Percentiles rank a stretch among this genome's conserved stretches.
Conservation (phyloP, 2,888 invertebrate species). For the Onchidella celtica region DNA sequence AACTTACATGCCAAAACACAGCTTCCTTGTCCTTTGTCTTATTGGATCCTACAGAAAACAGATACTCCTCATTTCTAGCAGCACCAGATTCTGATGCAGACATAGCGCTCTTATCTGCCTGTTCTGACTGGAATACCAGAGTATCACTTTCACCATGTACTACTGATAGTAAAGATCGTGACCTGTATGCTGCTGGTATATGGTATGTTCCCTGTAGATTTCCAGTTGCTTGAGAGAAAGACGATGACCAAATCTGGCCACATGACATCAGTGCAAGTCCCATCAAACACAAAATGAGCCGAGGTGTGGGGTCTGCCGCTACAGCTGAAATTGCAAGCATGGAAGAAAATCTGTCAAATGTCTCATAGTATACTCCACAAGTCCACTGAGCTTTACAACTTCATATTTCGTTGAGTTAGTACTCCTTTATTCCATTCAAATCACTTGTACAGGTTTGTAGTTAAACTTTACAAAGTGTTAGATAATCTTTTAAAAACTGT, state of each 20-base stretch:
- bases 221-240: background rate
- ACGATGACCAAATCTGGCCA: background rate
- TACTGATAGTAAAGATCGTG: constrained; percentile 30
- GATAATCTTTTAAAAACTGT: too few relatives aligned
- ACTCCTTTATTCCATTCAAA: too few relatives aligned
- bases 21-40: background rate
- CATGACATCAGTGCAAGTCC: constrained; percentile 30
- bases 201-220: background rate
- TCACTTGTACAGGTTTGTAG: too few relatives aligned
- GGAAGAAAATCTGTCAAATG: background rate
- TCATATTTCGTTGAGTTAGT: too few relatives aligned
- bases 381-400: background rate
- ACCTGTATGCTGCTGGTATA: background rate
- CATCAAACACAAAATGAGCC: constrained; percentile 35
- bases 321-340: constrained; percentile 15
- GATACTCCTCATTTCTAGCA: too few relatives aligned
- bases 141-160: background rate
- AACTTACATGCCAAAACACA: constrained; percentile 42
- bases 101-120: too few relatives aligned
- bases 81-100: too few relatives aligned
- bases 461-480: too few relatives aligned
- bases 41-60: background rate
- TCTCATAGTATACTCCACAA: background rate
- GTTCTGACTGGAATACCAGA: background rate
- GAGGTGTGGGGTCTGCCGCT: constrained; percentile 1